Evolutionary conservation across 1,140 invertebrate species (phyloP), one percentile per base, ranked within the genome.

Genomic region (Saxidomus purpurata): DNA sequence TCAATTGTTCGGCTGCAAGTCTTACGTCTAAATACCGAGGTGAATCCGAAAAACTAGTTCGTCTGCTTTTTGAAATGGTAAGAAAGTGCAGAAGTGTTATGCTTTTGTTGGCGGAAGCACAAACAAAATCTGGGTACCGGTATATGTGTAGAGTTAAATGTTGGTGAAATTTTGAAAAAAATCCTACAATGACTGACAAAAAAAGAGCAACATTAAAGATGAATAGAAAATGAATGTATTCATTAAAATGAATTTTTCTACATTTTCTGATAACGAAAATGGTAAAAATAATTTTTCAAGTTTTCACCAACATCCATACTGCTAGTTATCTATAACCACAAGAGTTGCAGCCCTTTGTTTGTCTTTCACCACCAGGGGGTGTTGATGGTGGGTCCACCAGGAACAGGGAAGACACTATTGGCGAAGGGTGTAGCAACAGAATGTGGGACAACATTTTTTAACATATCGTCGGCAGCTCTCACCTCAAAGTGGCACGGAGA

Each of bases 401-500:
- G 99, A 61, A 99, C 99, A 3, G 99, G 99, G 19, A 99, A 99
- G 97, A 99, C 99, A 0, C 98, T 99, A 98, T 96, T 99, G 67
- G 99, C 99, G 25, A 99, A 99, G 96, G 99, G 99, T 13, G 99
- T 99, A 4, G 99, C 99, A 28, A 99, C 99, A 0, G 99, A 99
- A 97, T 99, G 99, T 96, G 98, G 98, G 31, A 99, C 99, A 71
- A 99, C 99, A 0, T 99, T 99, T 96, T 99, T 99, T 95, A 99
- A 99, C 96, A 99, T 99, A 8, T 99, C 99, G 25, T 99, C 99
- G 0, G 99, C 99, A 0, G 99, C 98, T 0, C 97, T 99, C 40
- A 99, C 99, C 2, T 99, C 98, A 38, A 99, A 99, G 96, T 99
- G 99, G 96, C 97, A 99, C 81, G 99, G 99, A 22, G 99, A 99